Conservation (phyloP, 2,113 vertebrate genomes). For the Blennius ocellaris region DNA sequence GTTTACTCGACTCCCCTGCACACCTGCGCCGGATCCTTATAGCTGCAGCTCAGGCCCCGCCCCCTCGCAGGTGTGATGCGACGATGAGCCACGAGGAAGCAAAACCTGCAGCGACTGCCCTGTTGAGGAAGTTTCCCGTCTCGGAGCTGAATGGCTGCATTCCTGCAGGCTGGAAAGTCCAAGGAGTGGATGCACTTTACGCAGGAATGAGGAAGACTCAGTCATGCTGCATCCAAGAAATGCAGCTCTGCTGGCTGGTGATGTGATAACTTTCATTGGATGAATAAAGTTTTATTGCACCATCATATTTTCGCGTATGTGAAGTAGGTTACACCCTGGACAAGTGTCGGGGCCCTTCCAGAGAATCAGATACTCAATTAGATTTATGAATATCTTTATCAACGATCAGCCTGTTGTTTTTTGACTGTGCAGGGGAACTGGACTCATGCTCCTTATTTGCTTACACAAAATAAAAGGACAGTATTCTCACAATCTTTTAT, state of each 20-base stretch:
- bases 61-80: conserved; percentile 10
- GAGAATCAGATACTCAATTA: no score
- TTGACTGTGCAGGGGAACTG: no score
- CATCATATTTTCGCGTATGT: no score
- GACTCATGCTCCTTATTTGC: neutral
- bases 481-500: conserved; percentile 54
- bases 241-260: neutral
- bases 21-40: neutral
- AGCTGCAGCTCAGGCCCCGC: conserved; percentile 39
- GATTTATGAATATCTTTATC: no score
- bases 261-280: rapidly evolving
- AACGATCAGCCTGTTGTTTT: no score
- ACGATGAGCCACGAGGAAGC: neutral
- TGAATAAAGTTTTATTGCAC: neutral
- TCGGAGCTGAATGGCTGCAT: conserved; percentile 28
- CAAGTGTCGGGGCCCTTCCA: no score
- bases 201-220: conserved; percentile 58
- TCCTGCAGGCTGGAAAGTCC: conserved; percentile 12
- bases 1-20: conserved; percentile 9
- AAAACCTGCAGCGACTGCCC: neutral
- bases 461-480: neutral
- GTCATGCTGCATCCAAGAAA: neutral
- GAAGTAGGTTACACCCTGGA: no score
- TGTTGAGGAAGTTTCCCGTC: neutral
- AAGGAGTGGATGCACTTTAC: neutral